Conservation (phyloP, 2,113 vertebrate species). For the Psilopsiagon aymara region DNA sequence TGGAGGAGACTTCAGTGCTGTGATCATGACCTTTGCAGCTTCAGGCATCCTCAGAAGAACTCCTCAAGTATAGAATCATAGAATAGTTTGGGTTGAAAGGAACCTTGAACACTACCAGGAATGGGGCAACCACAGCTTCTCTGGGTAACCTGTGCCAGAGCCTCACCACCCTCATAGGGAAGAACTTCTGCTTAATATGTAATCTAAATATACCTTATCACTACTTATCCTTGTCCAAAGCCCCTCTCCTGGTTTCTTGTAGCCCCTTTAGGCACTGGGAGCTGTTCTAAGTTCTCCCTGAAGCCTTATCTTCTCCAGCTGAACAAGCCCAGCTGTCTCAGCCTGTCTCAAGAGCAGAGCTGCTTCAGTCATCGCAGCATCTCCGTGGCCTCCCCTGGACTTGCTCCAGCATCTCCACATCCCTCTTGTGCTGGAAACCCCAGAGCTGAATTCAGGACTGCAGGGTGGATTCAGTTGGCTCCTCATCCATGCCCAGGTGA, state of each 20-base stretch:
- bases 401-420: background rate
- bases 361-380: background rate
- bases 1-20: too few relatives aligned
- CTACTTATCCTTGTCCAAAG: background rate
- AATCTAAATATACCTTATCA: background rate
- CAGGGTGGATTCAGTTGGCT: background rate
- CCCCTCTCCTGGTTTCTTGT: background rate
- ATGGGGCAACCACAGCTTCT: too few relatives aligned
- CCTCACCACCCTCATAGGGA: too few relatives aligned
- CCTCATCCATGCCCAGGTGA: background rate
- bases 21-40: too few relatives aligned
- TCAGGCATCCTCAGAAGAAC: too few relatives aligned
- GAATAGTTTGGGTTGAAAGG: too few relatives aligned
- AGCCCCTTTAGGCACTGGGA: background rate
- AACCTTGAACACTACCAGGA: too few relatives aligned
- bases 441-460: background rate
- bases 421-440: background rate
- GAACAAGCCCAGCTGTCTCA: background rate
- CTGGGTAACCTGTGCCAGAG: too few relatives aligned
- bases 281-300: background rate
- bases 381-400: background rate
- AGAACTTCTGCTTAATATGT: background rate
- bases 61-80: too few relatives aligned
- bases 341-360: background rate
- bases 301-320: background rate